phyloP scores from a whole-genome alignment of 2,888 invertebrate genomes.

The Tuta absoluta region DNA sequence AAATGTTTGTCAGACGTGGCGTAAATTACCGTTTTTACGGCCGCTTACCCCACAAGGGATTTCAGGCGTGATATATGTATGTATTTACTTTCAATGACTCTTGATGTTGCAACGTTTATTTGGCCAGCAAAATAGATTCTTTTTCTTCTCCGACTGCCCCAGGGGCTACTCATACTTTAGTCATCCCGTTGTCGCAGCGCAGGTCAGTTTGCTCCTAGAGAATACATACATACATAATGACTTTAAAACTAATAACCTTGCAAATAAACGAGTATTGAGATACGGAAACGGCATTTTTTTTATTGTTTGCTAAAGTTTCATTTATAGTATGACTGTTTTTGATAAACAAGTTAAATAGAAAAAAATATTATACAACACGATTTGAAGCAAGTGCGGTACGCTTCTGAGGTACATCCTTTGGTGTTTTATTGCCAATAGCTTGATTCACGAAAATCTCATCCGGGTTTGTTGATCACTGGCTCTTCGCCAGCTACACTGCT shows the following conservation, averaged over 20 bases:
- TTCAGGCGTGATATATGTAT: no score
- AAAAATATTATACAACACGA: no score
- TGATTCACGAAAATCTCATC: neutral
- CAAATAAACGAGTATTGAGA: slow-evolving; percentile 25
- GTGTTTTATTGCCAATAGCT: neutral
- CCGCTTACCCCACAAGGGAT: no score
- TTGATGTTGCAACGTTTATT: slow-evolving; percentile 53
- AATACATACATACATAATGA: slow-evolving; percentile 41
- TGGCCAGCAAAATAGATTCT: slow-evolving; percentile 48
- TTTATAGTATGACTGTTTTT: neutral
- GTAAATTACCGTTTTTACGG: no score
- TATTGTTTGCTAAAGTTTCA: slow-evolving; percentile 5
- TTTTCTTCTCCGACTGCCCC: slow-evolving; percentile 31
- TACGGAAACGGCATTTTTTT: slow-evolving; percentile 5
- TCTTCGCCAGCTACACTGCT: neutral
- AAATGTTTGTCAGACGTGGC: no score
- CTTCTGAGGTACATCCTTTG: no score
- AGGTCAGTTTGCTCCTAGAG: slow-evolving; percentile 40
- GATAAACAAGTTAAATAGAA: neutral
- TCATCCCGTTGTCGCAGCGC: slow-evolving; percentile 54
- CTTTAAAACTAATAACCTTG: slow-evolving; percentile 42
- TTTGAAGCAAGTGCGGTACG: no score
- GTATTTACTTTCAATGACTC: slow-evolving; percentile 42
- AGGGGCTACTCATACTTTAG: slow-evolving; percentile 56
- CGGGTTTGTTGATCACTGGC: neutral